phyloP scores from a whole-genome alignment of 2,113 vertebrate species.

The Emydocephalus ijimae region DNA sequence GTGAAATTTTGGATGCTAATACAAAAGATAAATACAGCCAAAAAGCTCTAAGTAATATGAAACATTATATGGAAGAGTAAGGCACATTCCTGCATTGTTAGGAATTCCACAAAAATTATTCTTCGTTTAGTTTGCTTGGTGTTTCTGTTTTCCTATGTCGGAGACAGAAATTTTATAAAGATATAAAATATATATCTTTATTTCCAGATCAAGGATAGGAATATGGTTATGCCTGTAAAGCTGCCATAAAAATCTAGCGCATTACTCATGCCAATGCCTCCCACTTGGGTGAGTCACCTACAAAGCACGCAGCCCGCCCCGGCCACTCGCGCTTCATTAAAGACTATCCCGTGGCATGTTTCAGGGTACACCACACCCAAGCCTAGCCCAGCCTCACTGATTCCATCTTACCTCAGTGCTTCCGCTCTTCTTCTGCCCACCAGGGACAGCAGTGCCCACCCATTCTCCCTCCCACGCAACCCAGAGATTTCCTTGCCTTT shows the following conservation, averaged over 20 bases:
- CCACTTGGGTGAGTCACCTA: conserved; percentile 31
- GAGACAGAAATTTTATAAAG: background rate
- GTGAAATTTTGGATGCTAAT: background rate
- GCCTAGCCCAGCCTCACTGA: conserved; percentile 9
- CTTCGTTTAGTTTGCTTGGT: background rate
- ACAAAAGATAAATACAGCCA: background rate
- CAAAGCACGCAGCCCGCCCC: conserved; percentile 19
- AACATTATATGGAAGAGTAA: background rate
- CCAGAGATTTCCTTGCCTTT: background rate
- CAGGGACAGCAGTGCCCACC: background rate
- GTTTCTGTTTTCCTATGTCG: background rate
- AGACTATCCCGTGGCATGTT: conserved; percentile 20
- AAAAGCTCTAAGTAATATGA: background rate
- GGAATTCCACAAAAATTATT: background rate
- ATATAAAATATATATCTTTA: background rate
- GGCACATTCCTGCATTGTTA: background rate
- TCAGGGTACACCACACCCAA: background rate
- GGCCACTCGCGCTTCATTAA: conserved; percentile 27
- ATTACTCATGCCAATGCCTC: conserved; percentile 10
- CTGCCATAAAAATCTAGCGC: background rate
- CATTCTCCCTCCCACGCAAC: conserved; percentile 4
- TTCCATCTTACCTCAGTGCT: conserved; percentile 16
- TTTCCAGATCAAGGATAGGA: background rate
- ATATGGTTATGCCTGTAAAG: conserved; percentile 3
- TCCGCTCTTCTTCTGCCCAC: background rate